These are phyloP conservation scores for Polymixis lichenea DNA, from an alignment of 2,888 invertebrate genomes.

Conservation along the genomic window DNA sequence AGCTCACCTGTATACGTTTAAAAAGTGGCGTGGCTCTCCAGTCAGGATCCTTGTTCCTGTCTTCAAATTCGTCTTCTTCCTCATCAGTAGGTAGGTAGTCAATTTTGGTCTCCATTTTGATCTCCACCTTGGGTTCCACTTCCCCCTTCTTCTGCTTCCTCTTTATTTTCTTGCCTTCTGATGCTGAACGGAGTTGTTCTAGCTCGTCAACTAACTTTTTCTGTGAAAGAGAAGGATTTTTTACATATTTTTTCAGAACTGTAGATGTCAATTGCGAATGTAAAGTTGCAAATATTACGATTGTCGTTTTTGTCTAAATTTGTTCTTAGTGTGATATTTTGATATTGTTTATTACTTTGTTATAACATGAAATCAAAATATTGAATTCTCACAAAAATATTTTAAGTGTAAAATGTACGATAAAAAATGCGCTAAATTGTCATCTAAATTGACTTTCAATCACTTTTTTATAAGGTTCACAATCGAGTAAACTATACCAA, in stretches of 20 bases:
- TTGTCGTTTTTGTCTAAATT: neutral
- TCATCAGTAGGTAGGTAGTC: constrained; percentile 82
- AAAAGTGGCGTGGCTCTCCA: constrained; percentile 93
- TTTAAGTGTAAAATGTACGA: neutral
- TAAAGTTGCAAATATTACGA: neutral
- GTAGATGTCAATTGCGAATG: neutral
- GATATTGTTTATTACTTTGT: neutral
- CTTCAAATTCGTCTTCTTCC: constrained; percentile 80
- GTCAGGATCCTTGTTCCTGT: constrained; percentile 91
- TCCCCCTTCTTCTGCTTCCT: constrained; percentile 75
- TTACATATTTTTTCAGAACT: neutral
- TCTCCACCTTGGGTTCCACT: constrained; percentile 45
- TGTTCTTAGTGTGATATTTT: neutral
- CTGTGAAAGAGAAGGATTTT: constrained; percentile 67
- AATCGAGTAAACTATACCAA: constrained; percentile 4
- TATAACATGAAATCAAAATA: neutral
- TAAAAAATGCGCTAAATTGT: neutral
- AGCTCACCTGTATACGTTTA: constrained; percentile 84
- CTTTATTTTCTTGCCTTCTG: constrained; percentile 72
- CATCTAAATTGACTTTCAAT: neutral
- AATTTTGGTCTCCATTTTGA: constrained; percentile 65
- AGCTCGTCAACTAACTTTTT: constrained; percentile 84
- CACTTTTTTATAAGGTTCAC: neutral
- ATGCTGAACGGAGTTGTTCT: constrained; percentile 77
- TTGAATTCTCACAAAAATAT: neutral